Conservation (phyloP, 2,888 invertebrate species). For the Eupsilia transversa region DNA sequence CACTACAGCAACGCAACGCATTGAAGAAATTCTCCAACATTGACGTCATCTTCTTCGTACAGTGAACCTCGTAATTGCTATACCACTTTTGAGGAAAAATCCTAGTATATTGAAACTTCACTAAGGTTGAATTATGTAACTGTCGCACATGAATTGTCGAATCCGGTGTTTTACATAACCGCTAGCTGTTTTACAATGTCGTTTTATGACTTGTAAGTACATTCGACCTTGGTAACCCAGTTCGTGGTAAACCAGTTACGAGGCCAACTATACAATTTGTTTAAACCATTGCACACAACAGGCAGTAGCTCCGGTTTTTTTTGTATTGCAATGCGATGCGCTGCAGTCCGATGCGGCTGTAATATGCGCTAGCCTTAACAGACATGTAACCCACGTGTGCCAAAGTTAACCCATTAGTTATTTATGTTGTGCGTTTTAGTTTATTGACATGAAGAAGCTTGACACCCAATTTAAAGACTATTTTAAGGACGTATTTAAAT, state of each 20-base stretch:
- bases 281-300: background rate
- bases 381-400: constrained; percentile 40
- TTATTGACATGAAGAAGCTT: constrained; percentile 61
- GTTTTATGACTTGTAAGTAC: background rate
- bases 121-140: background rate
- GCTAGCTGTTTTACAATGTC: background rate
- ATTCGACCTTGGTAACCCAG: background rate
- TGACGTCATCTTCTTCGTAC: background rate
- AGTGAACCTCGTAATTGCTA: background rate
- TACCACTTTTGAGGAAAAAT: background rate
- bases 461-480: constrained; percentile 52
- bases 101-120: background rate
- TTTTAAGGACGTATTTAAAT: constrained; percentile 38
- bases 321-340: background rate
- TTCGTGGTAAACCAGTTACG: background rate
- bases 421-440: constrained; percentile 55
- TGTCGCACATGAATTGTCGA: background rate
- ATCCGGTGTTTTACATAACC: background rate
- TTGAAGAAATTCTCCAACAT: background rate
- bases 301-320: background rate
- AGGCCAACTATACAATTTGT: background rate
- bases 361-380: constrained; percentile 33
- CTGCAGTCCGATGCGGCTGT: background rate
- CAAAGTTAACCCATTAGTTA: constrained; percentile 57
- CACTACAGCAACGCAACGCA: background rate